Conservation (phyloP, 2,797 vertebrate genomes). For the Poeciliopsis paucimaculata region DNA sequence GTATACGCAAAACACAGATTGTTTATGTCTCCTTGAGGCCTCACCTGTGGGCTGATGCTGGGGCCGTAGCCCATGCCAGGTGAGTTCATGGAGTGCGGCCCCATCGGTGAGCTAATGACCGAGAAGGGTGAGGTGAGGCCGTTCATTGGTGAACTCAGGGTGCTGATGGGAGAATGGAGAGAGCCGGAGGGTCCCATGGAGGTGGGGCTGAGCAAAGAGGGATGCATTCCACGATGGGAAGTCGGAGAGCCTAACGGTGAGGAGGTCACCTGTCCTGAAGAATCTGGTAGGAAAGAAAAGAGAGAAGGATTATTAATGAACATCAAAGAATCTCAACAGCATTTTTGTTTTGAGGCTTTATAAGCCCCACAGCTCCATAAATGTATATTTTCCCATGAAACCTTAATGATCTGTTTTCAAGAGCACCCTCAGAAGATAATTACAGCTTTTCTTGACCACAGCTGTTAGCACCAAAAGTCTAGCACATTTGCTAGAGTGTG, state of each 20-base stretch:
- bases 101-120: slow-evolving; percentile 97
- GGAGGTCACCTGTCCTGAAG: slow-evolving; percentile 88
- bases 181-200: slow-evolving; percentile 89
- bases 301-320: neutral
- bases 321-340: neutral
- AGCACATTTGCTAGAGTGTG: slow-evolving; percentile 57
- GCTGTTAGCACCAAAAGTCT: slow-evolving; percentile 14
- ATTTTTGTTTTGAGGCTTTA: neutral
- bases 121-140: slow-evolving; percentile 93
- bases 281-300: slow-evolving; percentile 79
- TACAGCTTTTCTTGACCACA: slow-evolving; percentile 11
- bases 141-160: slow-evolving; percentile 91
- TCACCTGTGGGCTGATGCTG: slow-evolving; percentile 93
- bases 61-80: slow-evolving; percentile 92
- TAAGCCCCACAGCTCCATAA: neutral
- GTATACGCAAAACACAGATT: neutral
- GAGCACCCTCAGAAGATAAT: slow-evolving; percentile 7
- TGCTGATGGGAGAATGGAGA: slow-evolving; percentile 94
- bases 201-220: slow-evolving; percentile 86
- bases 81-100: slow-evolving; percentile 92
- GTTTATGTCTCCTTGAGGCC: slow-evolving; percentile 43
- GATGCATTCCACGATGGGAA: slow-evolving; percentile 92
- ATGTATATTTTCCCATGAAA: neutral
- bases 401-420: slow-evolving; percentile 4
- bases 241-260: slow-evolving; percentile 88